Base-by-base conservation (phyloP, 2,797 vertebrate species). In the Threskiornis aethiopicus region DNA sequence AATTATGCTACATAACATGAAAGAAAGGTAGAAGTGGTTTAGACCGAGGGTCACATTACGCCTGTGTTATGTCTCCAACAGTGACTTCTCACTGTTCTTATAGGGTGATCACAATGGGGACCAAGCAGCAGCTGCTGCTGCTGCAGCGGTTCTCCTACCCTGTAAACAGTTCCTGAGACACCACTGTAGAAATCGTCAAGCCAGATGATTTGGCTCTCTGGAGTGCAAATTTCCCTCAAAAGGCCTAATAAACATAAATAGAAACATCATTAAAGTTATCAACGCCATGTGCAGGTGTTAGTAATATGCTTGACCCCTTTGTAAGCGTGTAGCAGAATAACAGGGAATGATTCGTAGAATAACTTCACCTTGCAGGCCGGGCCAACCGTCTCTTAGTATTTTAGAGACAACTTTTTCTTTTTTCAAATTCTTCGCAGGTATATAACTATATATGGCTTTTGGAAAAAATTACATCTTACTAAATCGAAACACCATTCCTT, bases 101-200 rank as follows among this genome's bases (percentile, higher is more conserved):
- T 4, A 2, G 0, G 4, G 9, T 35, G 22, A 57, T 15, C 11
- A 8, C 0, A 5, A 10, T 13, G 6, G 6, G 29, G 11, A 73
- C 22, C 3, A 46, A 65, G 24, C 18, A 86, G 21, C 13, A 28
- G 29, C 19, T 29, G 18, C 52, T 57, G 28, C 62, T 59, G 21
- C n/a, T 29, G 42, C 37, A 33, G 24, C 52, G 42, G 8, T 54
- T 90, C 39, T n/a, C 42, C 42, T 65, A 8, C 22, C 44, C 26
- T 59, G 16, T 42, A 46, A 54, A 44, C 22, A 24, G 26, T 7
- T 67, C 8, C 31, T 33, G 44, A 76, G 41, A 79, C 28, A 81
- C 2, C 5, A 44, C 25, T 7, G 5, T 11, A 35, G 44, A 42
- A 55, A n/a, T 61, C 41, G 16, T 33, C 42, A 84, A 54, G 9